These are phyloP conservation scores for Peribatodes rhomboidaria DNA, from an alignment of 2,888 invertebrate species.

Conservation along the genomic window DNA sequence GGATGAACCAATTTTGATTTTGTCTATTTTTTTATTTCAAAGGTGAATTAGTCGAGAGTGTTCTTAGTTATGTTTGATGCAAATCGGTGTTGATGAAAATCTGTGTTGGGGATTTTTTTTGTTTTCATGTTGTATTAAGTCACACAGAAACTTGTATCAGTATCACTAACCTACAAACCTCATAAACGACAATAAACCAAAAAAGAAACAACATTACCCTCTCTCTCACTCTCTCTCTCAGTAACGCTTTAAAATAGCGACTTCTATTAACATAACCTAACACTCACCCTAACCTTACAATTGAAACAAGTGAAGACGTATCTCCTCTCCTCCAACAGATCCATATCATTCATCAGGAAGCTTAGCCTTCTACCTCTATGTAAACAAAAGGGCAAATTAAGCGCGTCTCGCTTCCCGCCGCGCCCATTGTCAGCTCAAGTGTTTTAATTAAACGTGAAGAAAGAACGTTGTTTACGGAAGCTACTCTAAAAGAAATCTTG, in stretches of 20 bases:
- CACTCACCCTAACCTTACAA: neutral
- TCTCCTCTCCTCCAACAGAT: conserved; percentile 3
- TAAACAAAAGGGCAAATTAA: conserved; percentile 47
- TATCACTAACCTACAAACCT: no score
- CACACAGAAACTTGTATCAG: no score
- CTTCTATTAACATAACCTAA: neutral
- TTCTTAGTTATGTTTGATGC: no score
- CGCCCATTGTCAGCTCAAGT: conserved; percentile 44
- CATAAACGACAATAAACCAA: no score
- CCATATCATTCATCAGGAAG: conserved; percentile 17
- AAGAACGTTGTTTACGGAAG: conserved; percentile 31
- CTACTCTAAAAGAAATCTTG: conserved; percentile 19
- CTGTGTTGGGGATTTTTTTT: no score
- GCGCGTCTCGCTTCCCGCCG: conserved; percentile 28
- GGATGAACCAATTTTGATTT: no score
- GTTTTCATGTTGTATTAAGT: no score
- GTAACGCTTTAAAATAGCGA: neutral
- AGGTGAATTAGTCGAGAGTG: no score
- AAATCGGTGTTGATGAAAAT: no score
- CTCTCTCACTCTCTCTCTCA: no score
- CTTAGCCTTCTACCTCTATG: conserved; percentile 26
- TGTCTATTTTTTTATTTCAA: no score
- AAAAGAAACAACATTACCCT: no score
- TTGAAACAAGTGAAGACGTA: conserved; percentile 9
- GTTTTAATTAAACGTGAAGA: conserved; percentile 53